Evolutionary conservation across 2,797 vertebrate species (phyloP).

Genomic region (Meriones psammophilus): DNA sequence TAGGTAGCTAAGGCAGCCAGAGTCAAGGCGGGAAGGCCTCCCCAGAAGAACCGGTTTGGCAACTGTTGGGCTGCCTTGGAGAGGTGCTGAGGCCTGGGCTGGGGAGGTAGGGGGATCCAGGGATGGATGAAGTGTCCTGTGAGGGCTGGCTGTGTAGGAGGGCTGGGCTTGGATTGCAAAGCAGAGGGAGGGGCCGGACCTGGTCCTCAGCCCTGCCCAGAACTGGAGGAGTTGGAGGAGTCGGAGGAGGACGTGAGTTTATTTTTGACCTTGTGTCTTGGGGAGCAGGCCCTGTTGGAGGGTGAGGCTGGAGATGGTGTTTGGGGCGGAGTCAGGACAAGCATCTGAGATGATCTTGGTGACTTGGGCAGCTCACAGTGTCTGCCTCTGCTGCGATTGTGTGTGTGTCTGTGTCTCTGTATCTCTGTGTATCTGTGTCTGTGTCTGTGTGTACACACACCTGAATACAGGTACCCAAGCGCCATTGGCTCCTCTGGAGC

Average conservation of each 20-base stretch:
- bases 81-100: constrained; percentile 41
- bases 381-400: background rate
- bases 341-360: background rate
- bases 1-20: background rate
- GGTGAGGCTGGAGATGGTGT: background rate
- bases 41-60: constrained; percentile 65
- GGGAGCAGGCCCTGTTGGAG: background rate
- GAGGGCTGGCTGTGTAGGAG: constrained; percentile 12
- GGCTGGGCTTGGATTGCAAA: background rate
- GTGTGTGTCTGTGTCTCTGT: background rate
- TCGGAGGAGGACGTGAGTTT: background rate
- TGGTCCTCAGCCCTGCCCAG: background rate
- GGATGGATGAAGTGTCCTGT: background rate
- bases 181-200: background rate
- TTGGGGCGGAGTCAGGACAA: background rate
- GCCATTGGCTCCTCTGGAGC: background rate
- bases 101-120: background rate
- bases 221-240: background rate
- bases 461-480: background rate
- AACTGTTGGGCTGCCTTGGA: background rate
- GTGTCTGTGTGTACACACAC: background rate
- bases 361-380: background rate
- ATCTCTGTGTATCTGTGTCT: background rate
- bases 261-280: constrained; percentile 27
- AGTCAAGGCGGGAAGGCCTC: constrained; percentile 21